Conservation (phyloP, 2,888 invertebrate genomes). For the Ephialtes manifestator region DNA sequence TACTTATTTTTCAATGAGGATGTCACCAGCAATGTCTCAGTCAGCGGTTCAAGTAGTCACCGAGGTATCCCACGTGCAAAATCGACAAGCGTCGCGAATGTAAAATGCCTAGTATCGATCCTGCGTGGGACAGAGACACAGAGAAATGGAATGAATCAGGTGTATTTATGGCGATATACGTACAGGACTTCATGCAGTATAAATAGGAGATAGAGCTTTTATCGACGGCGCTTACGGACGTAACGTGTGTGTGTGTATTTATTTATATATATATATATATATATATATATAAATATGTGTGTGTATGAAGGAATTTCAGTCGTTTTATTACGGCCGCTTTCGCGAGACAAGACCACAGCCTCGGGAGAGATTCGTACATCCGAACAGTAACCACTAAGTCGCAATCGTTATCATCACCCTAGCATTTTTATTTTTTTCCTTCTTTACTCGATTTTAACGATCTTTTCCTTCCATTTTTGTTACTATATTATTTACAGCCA, state of each 20-base stretch:
- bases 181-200: slow-evolving; percentile 20
- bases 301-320: slow-evolving; percentile 55
- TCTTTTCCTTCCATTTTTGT: not conserved
- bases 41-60: not conserved
- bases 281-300: too few relatives aligned
- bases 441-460: not conserved
- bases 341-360: slow-evolving; percentile 52
- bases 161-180: not conserved
- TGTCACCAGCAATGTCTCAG: not conserved
- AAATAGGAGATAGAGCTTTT: slow-evolving; percentile 50
- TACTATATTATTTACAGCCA: slow-evolving; percentile 16
- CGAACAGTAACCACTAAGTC: slow-evolving; percentile 35
- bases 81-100: slow-evolving; percentile 26
- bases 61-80: not conserved
- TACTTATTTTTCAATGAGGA: too few relatives aligned
- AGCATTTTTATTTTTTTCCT: not conserved
- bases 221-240: slow-evolving; percentile 53
- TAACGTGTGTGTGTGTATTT: slow-evolving; percentile 26
- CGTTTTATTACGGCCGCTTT: slow-evolving; percentile 52
- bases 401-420: not conserved
- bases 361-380: slow-evolving; percentile 59
- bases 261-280: too few relatives aligned
- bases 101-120: slow-evolving; percentile 35
- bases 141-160: slow-evolving; percentile 1
- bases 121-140: slow-evolving; percentile 20